Conservation (phyloP, 2,113 vertebrate genomes). For the Diphyllodes magnificus region DNA sequence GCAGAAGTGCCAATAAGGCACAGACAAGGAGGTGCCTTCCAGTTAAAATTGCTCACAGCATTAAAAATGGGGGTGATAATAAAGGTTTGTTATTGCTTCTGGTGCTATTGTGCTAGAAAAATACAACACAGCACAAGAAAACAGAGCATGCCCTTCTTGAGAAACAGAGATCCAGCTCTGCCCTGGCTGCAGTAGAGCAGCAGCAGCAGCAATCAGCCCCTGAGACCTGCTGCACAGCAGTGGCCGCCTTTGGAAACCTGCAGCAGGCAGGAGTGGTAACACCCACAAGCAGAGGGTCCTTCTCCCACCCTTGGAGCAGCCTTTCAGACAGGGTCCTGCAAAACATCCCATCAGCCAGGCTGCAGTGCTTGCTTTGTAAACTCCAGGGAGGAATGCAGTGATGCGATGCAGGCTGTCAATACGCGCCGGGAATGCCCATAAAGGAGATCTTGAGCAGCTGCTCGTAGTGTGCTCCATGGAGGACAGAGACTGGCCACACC, state of each 20-base stretch:
- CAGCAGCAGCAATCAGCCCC: neutral
- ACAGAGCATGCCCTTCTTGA: neutral
- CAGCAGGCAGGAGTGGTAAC: fast-evolving
- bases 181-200: neutral
- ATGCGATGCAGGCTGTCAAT: neutral
- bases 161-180: neutral
- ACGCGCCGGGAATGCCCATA: fast-evolving
- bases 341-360: neutral
- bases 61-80: neutral
- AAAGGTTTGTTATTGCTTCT: neutral
- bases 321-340: neutral
- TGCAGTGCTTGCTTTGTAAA: neutral
- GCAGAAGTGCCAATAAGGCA: neutral
- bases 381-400: neutral
- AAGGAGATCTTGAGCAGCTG: neutral
- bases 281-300: neutral
- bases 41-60: neutral
- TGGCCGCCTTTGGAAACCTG: neutral
- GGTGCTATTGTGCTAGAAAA: neutral
- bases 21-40: neutral
- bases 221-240: neutral
- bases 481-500: neutral
- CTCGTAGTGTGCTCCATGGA: neutral
- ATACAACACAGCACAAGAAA: neutral
- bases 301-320: neutral